Percentiles rank a stretch among this genome's conserved stretches.
These are phyloP conservation scores for Myiozetetes cayanensis DNA, from an alignment of 2,113 vertebrate species.

Conservation along the genomic window DNA sequence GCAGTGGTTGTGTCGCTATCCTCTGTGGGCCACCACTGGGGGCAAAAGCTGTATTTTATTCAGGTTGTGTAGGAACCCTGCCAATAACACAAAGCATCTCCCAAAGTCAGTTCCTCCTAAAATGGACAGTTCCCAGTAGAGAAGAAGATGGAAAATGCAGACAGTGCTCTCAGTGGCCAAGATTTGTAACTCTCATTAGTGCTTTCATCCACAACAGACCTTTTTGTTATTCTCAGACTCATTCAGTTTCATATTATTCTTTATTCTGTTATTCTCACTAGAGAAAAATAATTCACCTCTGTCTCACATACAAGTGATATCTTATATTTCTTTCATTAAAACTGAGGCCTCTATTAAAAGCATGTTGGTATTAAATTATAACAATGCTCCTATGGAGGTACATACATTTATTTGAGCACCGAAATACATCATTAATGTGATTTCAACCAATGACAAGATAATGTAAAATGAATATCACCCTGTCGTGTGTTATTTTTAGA, in stretches of 20 bases:
- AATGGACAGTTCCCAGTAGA: background rate
- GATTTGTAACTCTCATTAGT: background rate
- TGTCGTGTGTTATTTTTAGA: constrained; percentile 45
- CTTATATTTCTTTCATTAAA: background rate
- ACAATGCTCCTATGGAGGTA: background rate
- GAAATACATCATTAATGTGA: background rate
- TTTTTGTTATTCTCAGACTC: background rate
- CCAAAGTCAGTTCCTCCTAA: background rate
- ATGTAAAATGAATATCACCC: constrained; percentile 4
- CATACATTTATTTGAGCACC: background rate
- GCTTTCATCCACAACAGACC: background rate
- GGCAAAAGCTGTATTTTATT: background rate
- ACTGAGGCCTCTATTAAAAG: background rate
- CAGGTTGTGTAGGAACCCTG: background rate
- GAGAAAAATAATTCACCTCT: background rate
- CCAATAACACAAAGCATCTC: background rate
- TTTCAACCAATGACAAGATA: constrained; percentile 2
- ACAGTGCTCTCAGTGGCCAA: background rate
- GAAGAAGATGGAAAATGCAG: background rate
- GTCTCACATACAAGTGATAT: background rate
- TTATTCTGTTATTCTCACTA: background rate
- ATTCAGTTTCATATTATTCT: background rate
- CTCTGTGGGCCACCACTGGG: background rate
- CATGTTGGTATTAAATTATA: background rate
- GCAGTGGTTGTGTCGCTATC: background rate